Percentiles rank a stretch among this genome's conserved stretches.
Conservation (phyloP, 92 coral and sea anemone genomes). For the Umimayanthus kanabou region DNA sequence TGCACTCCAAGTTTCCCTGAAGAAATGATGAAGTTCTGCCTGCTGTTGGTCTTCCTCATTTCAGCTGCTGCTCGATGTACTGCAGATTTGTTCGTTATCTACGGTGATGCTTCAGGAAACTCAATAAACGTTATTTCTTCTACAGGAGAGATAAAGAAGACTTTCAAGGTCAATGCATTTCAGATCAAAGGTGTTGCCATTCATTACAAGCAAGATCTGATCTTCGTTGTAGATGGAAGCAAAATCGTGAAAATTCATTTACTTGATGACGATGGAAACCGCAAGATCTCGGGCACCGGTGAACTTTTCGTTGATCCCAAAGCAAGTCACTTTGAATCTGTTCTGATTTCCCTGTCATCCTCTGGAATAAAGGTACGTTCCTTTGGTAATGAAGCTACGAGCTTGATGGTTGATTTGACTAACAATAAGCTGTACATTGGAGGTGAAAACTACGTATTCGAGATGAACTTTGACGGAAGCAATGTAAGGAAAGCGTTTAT, state of each 20-base stretch:
- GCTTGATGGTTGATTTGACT: constrained; percentile 4
- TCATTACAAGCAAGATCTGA: constrained; percentile 47
- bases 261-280: constrained; percentile 35
- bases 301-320: constrained; percentile 34
- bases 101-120: neutral
- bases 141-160: neutral
- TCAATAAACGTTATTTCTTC: neutral
- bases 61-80: neutral
- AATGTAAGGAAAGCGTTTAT: neutral
- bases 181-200: constrained; percentile 24
- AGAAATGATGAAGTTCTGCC: neutral
- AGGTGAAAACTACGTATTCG: neutral
- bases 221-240: constrained; percentile 41
- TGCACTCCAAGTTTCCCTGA: too few relatives aligned
- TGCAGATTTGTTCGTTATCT: neutral
- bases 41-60: neutral
- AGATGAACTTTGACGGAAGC: constrained; percentile 16
- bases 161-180: neutral
- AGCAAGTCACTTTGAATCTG: constrained; percentile 34
- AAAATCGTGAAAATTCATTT: constrained; percentile 21
- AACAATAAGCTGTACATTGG: constrained; percentile 1
- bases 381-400: neutral
- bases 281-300: constrained; percentile 36
- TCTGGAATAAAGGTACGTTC: neutral
- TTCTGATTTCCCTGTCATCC: neutral